Evolutionary conservation across 2,113 vertebrate species (phyloP), one percentile per base, ranked within the genome.

Genomic region (Calyptomena viridis): DNA sequence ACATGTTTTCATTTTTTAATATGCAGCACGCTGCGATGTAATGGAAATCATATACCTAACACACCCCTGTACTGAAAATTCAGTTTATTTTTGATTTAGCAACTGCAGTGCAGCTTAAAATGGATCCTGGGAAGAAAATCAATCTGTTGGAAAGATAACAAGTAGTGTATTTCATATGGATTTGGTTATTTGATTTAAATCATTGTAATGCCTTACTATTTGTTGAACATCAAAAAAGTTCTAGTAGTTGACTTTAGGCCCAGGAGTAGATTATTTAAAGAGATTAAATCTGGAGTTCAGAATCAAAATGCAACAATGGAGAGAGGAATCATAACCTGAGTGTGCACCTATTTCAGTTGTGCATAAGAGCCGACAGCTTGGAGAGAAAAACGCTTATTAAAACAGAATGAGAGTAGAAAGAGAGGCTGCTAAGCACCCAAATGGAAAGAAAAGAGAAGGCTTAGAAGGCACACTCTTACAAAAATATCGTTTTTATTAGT

Each of bases 141-240:
- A 87, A 92, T 83, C 85, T 92, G 64, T 82, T 63, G 94, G 52
- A 90, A 96, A 96, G 85, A 90, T 89, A 95, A 87, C 80, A 78
- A 88, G 68, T 46, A 59, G 28, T 10, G 30, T 33, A 78, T 90
- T 96, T 97, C 46, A 39, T 75, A 90, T 12, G 73, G 76, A 82
- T 92, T 89, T 87, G 58, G 74, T 87, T 92, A 93, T 85, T 95
- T 73, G 63, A 90, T 84, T 84, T 86, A 92, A 93, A 93, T 90
- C 84, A 85, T 42, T 95, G 76, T 77, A 95, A 93, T 72, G 47
- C 63, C 86, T 90, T 59, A 63, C 55, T 74, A 77, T 94, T 91
- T 92, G 82, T 47, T 68, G 73, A 88, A 84, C 75, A 96, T 72
- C 52, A 86, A 33, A 63, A 63, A 89, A 71, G 59, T 55, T 81